These are phyloP conservation scores for Nemoura dubitans DNA, from an alignment of 2,888 invertebrate genomes.

Conservation along the genomic window DNA sequence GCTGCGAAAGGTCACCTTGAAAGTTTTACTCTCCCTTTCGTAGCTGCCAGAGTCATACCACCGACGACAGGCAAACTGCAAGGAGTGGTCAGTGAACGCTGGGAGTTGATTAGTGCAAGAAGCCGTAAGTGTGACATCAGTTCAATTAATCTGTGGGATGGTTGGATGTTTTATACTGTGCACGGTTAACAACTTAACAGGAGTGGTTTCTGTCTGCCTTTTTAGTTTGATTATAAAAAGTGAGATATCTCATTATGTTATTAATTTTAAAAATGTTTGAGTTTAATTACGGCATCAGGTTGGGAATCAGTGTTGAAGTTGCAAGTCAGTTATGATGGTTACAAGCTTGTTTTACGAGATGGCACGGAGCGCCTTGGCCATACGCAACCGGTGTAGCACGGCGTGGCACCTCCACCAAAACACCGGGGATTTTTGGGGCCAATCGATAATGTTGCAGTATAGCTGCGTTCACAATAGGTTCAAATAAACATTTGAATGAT, in stretches of 20 bases:
- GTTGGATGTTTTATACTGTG: neutral
- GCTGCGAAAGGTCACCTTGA: constrained; percentile 48
- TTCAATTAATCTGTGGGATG: constrained; percentile 3
- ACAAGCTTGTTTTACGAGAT: neutral
- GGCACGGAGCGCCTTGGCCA: neutral
- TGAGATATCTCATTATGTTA: neutral
- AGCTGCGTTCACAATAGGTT: no score
- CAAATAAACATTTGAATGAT: no score
- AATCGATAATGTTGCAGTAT: no score
- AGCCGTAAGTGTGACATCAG: neutral
- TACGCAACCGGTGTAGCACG: neutral
- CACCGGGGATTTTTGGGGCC: no score
- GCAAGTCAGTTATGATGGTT: neutral
- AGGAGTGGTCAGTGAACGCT: neutral
- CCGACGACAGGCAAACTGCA: neutral
- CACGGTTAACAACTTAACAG: neutral
- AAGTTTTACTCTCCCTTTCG: constrained; percentile 40
- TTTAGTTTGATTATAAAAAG: neutral
- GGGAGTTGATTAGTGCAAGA: neutral
- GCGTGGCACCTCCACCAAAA: neutral
- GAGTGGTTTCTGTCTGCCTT: neutral
- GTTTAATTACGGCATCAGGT: neutral
- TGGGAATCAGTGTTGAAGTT: neutral
- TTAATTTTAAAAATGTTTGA: neutral
- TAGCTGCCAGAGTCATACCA: constrained; percentile 24